A percentile compares a stretch with the other conserved stretches of the same genome.
These are phyloP conservation scores for Cyprinodon tularosa DNA, from an alignment of 2,113 vertebrate genomes.

Conservation along the genomic window DNA sequence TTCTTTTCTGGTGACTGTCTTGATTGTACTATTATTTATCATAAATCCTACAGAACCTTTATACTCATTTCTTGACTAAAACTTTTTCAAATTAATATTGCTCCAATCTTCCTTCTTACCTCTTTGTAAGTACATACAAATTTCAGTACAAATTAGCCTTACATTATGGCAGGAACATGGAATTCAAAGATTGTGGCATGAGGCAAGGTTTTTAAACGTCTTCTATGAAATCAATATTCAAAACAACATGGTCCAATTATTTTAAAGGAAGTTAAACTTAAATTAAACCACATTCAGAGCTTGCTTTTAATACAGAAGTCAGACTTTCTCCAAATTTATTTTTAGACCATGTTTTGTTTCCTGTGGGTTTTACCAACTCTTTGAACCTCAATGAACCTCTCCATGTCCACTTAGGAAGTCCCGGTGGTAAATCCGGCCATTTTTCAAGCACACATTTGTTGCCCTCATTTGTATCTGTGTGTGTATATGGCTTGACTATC, in stretches of 20 bases:
- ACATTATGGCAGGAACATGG: not conserved
- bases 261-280: not conserved
- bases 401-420: slow-evolving; percentile 32
- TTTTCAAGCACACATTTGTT: slow-evolving; percentile 21
- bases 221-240: not conserved
- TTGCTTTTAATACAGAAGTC: not conserved
- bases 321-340: slow-evolving; percentile 1
- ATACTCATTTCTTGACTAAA: too few species aligned
- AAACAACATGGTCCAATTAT: not conserved
- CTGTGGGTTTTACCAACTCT: not conserved
- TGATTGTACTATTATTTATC: too few species aligned
- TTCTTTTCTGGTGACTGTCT: too few species aligned
- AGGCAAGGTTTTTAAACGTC: not conserved
- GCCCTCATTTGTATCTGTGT: slow-evolving; percentile 41
- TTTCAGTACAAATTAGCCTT: not conserved
- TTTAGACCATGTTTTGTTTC: not conserved
- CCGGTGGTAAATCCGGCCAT: slow-evolving; percentile 24
- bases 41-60: too few species aligned
- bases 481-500: slow-evolving; percentile 1
- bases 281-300: not conserved
- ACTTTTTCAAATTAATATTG: too few species aligned
- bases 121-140: not conserved
- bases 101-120: not conserved
- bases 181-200: not conserved
- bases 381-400: not conserved